Base-by-base conservation (phyloP, 2,888 invertebrate species). In the Mesoligia furuncula region DNA sequence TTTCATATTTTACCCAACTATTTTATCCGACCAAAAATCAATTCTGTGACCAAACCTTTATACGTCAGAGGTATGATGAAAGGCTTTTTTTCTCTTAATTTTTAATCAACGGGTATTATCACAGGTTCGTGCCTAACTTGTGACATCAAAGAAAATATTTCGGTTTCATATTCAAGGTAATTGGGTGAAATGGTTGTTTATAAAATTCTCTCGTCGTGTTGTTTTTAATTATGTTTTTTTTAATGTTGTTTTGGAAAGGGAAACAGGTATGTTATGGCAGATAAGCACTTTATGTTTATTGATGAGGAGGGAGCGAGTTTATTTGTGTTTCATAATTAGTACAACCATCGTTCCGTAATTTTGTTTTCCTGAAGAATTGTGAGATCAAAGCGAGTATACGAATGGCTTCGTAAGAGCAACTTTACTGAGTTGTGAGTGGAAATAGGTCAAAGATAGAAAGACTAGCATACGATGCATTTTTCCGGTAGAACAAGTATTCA, bases 81-180 rank as follows among this genome's bases (percentile, higher is more conserved):
- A 86, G 13, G 17, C 27, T 57, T 51, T 74, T 84, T 77, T 83
- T 67, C 31, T 66, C 64, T 48, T 76, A 84, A 80, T 78, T 86
- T 85, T 85, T 85, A 86, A 85, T 85, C 85, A 85, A 80, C 75
- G 85, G 70, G 83, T 80, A 31, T 36, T 80, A 81, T 81, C 85
- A 83, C 75, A 45, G 73, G 48, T n/a, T 77, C 51, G 57, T 69
- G 72, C 57, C 70, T 64, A 80, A 80, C 74, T 77, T 57, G 57
- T 45, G 76, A 89, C 88, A 89, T 89, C 89, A 89, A 89, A 89
- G 87, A 65, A 77, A 87, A 84, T 76, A 71, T 79, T 84, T 81
- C 83, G 78, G 77, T 86, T 87, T 80, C 74, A 77, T 79, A 86
- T 82, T 77, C 75, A 79, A 78, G 70, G 67, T 80, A 80, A 83